Base-by-base conservation (phyloP, 2,113 vertebrate genomes). In the Prinia subflava region DNA sequence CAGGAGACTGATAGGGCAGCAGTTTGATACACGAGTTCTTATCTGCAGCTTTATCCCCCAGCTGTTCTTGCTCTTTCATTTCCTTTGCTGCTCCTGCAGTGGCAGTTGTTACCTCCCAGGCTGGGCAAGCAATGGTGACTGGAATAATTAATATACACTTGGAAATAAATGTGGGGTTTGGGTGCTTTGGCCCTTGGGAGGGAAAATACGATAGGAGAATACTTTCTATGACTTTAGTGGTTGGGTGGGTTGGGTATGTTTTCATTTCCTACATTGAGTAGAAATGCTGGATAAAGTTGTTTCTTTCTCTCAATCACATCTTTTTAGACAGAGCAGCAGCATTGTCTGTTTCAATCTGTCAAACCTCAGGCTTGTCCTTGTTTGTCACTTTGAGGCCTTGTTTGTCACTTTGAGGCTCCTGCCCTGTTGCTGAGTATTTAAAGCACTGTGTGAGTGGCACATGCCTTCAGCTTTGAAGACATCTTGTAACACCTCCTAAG, bases 1-100 rank as follows among this genome's bases (percentile, higher is more conserved):
- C 18, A 62, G 53, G 75, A 57, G 49, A 8, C 23, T 75, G 94
- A 87, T 95, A 85, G 15, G 65, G 71, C 46, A 35, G 56, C 37
- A 52, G 85, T 67, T 37, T 67, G 46, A 63, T 86, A 22, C 23
- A 11, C 1, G 3, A 52, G 42, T 88, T 91, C 64, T 94, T 94
- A 96, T 94, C 93, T 93, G 64, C 70, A 80, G 85, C 87, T 82
- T 85, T 64, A 55, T 79, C 68, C 79, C 53, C 10, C 92, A 83
- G 75, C 67, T 62, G 78, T 71, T 89, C 41, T 91, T 78, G 24
- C 71, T 78, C n/a, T 91, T 92, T 96, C 73, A 78, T 95, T 94
- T 96, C 83, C 90, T 93, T 59, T 83, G 70, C 84, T 91, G 73
- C 25, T 64, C 84, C 83, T 95, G 56, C 84, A 84, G 71, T 47